Evolutionary conservation across 2,888 invertebrate species (phyloP).

Genomic region (Tiliacea citrago): DNA sequence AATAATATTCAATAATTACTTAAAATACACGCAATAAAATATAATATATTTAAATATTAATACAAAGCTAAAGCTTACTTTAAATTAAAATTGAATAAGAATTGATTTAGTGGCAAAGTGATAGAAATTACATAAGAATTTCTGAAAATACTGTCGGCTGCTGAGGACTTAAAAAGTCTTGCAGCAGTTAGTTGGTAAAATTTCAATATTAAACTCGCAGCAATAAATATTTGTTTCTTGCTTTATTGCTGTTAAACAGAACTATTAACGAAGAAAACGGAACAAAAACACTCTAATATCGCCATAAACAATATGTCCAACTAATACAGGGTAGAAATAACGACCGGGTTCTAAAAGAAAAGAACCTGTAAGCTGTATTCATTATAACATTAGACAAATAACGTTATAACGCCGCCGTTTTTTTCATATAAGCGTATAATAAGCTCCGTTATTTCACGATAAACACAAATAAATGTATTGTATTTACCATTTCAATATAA

Average conservation of each 20-base stretch:
- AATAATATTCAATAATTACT: conserved; percentile 44
- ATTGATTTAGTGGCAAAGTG: conserved; percentile 37
- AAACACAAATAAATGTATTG: too few species aligned
- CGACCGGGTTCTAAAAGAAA: not conserved
- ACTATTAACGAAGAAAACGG: too few species aligned
- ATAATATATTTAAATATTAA: conserved; percentile 43
- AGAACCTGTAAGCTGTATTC: not conserved
- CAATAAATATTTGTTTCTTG: too few species aligned
- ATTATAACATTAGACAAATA: too few species aligned
- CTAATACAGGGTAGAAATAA: not conserved
- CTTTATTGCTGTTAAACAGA: too few species aligned
- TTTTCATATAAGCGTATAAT: too few species aligned
- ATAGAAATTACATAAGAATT: not conserved
- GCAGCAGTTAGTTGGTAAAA: not conserved
- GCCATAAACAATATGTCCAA: not conserved
- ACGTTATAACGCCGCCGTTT: too few species aligned
- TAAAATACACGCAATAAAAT: conserved; percentile 50
- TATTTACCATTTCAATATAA: too few species aligned
- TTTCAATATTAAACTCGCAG: not conserved
- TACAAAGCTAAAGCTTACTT: conserved; percentile 57
- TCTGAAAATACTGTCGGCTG: not conserved
- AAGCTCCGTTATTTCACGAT: too few species aligned
- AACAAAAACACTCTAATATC: not conserved
- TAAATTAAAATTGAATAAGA: conserved; percentile 31
- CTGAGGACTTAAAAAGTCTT: not conserved